Conservation (phyloP, 2,888 invertebrate genomes). For the Halocaridina rubra region DNA sequence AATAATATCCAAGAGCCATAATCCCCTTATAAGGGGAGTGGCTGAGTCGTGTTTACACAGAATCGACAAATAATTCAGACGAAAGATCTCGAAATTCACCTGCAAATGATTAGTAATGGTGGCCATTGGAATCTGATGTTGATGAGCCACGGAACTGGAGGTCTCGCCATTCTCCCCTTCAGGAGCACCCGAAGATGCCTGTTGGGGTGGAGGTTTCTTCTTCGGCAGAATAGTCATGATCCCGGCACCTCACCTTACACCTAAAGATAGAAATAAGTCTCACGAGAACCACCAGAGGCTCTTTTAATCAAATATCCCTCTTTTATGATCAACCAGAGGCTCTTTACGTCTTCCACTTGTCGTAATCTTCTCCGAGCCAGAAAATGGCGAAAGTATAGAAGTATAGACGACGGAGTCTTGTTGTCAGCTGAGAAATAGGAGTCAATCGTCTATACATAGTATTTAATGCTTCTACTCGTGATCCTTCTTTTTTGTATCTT, state of each 20-base stretch:
- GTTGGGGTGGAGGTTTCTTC: conserved; percentile 36
- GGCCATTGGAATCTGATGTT: conserved; percentile 22
- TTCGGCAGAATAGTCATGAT: conserved; percentile 38
- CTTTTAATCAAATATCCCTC: too few relatives aligned
- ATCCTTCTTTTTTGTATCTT: too few relatives aligned
- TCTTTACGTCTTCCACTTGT: background rate
- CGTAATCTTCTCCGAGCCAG: background rate
- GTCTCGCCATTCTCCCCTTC: background rate
- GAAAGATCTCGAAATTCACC: background rate
- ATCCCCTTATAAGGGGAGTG: too few relatives aligned
- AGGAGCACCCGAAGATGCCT: background rate
- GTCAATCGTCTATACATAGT: too few relatives aligned
- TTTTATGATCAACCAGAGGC: too few relatives aligned
- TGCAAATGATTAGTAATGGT: conserved; percentile 16
- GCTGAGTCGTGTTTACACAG: too few relatives aligned
- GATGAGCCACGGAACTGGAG: background rate
- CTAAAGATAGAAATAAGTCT: background rate
- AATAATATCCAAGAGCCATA: too few relatives aligned
- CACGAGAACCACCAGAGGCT: too few relatives aligned
- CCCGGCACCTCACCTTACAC: background rate
- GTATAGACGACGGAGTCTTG: background rate
- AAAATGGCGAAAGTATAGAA: conserved; percentile 29
- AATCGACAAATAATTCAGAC: too few relatives aligned
- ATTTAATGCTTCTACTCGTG: too few relatives aligned
- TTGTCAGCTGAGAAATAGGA: too few relatives aligned